Conservation (phyloP, 2,113 vertebrate species). For the Hemicordylus capensis region DNA sequence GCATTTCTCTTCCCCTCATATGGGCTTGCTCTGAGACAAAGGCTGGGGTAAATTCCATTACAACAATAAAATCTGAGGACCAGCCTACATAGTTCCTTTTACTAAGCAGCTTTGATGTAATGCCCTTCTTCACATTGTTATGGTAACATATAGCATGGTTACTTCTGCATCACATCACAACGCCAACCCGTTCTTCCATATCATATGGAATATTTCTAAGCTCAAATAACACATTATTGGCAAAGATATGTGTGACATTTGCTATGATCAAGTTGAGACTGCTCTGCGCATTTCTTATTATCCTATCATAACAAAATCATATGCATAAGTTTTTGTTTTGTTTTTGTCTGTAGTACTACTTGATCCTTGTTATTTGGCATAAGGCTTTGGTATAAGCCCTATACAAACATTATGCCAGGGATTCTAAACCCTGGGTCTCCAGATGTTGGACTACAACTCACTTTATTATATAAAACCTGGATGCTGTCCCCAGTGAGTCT, state of each 20-base stretch:
- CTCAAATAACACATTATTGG: neutral
- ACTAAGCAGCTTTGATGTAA: neutral
- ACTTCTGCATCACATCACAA: no score
- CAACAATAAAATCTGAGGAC: neutral
- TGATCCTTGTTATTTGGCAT: neutral
- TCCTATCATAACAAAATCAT: neutral
- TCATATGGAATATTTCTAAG: no score
- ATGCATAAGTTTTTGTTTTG: neutral
- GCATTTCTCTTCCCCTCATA: no score
- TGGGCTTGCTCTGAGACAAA: no score
- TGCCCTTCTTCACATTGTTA: neutral
- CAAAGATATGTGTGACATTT: neutral
- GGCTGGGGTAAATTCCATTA: no score
- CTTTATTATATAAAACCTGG: no score
- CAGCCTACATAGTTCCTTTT: neutral
- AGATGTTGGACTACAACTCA: no score
- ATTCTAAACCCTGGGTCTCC: no score
- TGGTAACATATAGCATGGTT: neutral
- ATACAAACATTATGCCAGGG: no score
- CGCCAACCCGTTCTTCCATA: no score
- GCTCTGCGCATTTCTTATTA: no score
- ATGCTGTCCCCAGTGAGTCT: no score
- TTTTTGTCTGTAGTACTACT: neutral
- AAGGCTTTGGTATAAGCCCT: neutral
- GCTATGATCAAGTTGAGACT: neutral